A percentile compares a stretch with the other conserved stretches of the same genome.
Evolutionary conservation across 2,888 invertebrate genomes (phyloP).

Genomic region (Meteorus colon): DNA sequence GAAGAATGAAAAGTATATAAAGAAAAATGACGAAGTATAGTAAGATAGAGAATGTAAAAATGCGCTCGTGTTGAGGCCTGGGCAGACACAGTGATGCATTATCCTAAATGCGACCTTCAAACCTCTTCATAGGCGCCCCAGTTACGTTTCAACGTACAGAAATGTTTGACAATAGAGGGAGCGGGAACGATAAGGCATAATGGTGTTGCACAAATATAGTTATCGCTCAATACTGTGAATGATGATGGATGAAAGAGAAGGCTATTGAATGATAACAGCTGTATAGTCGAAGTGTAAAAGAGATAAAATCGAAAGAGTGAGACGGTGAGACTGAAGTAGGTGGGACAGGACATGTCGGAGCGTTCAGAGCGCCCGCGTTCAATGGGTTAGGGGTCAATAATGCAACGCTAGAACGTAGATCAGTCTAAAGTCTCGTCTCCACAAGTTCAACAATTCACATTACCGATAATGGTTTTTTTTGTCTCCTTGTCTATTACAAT

Average conservation of each 20-base stretch:
- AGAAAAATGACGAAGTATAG: conserved; percentile 34
- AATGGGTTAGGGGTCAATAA: conserved; percentile 64
- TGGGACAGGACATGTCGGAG: conserved; percentile 10
- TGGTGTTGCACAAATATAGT: neutral
- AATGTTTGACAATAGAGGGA: conserved; percentile 46
- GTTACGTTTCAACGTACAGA: conserved; percentile 60
- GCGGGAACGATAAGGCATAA: conserved; percentile 17
- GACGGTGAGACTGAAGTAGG: conserved; percentile 1
- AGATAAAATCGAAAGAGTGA: conserved; percentile 37
- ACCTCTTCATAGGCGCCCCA: conserved; percentile 61
- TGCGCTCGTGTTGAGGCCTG: conserved; percentile 64
- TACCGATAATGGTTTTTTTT: conserved; percentile 36
- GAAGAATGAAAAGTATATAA: neutral
- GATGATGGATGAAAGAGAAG: neutral
- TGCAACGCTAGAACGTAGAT: conserved; percentile 73
- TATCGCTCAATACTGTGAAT: neutral
- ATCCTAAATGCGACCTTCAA: conserved; percentile 68
- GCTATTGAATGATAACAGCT: conserved; percentile 8
- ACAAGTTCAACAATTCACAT: conserved; percentile 62
- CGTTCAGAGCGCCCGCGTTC: conserved; percentile 59
- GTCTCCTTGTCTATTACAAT: conserved; percentile 47
- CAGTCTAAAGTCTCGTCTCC: conserved; percentile 74
- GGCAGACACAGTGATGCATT: conserved; percentile 70
- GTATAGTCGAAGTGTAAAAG: conserved; percentile 18
- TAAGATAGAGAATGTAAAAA: conserved; percentile 56